Conservation (phyloP, 2,888 invertebrate species). For the Zele albiditarsus region DNA sequence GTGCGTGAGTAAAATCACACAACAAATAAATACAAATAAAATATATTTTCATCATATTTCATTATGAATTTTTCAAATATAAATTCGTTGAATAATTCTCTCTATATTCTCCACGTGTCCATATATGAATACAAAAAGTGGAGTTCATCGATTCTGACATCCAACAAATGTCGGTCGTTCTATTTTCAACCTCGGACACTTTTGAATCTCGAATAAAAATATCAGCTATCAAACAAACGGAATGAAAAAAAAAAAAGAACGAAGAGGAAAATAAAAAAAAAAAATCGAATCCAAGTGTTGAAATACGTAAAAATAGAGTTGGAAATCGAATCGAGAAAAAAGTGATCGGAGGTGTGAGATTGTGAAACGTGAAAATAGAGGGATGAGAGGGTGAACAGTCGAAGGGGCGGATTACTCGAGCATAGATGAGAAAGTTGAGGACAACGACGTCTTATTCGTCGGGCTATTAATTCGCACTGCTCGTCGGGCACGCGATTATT, state of each 20-base stretch:
- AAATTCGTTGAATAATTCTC: background rate
- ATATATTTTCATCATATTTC: background rate
- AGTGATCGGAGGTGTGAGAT: conserved; percentile 44
- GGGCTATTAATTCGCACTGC: conserved; percentile 52
- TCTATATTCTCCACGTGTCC: background rate
- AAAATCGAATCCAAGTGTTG: conserved; percentile 25
- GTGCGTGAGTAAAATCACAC: too few species aligned
- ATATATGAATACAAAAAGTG: background rate
- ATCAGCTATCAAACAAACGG: background rate
- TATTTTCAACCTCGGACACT: background rate
- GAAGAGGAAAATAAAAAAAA: conserved; percentile 34
- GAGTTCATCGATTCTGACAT: background rate
- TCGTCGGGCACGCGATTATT: conserved; percentile 48
- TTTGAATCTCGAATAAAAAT: background rate
- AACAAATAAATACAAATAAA: too few species aligned
- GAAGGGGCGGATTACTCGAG: conserved; percentile 16
- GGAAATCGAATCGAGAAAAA: conserved; percentile 38
- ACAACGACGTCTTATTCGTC: conserved; percentile 50
- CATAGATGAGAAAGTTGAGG: conserved; percentile 52
- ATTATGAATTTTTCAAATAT: background rate
- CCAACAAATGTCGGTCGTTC: conserved; percentile 1
- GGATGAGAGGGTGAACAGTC: conserved; percentile 25
- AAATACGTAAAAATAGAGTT: conserved; percentile 15
- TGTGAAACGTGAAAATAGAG: background rate
- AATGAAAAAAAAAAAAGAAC: background rate